phyloP scores from a whole-genome alignment of 2,888 invertebrate species.

The Sinodicranocentrus sp. region DNA sequence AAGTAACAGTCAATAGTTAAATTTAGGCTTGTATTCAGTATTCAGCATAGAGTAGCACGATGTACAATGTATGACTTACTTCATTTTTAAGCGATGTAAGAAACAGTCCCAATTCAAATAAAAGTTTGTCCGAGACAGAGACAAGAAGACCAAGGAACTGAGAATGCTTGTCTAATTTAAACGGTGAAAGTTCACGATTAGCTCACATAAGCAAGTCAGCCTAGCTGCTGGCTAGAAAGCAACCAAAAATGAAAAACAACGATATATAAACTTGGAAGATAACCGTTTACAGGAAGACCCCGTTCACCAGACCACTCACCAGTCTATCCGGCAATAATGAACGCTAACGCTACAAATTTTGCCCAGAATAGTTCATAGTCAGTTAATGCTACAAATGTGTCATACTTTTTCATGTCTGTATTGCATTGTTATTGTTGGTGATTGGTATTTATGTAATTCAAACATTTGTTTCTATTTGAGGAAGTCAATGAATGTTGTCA shows the following conservation, averaged over 20 bases:
- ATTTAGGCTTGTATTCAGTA: neutral
- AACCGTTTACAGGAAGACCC: too few species aligned
- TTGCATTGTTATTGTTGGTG: too few species aligned
- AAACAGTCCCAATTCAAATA: neutral
- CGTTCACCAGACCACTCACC: too few species aligned
- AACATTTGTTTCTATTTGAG: too few species aligned
- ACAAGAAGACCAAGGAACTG: neutral
- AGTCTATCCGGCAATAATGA: too few species aligned
- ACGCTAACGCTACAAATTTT: too few species aligned
- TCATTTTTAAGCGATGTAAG: constrained; percentile 1
- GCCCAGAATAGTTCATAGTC: too few species aligned
- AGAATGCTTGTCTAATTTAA: neutral
- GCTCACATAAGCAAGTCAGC: neutral
- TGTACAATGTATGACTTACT: constrained; percentile 7
- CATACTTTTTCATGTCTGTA: too few species aligned
- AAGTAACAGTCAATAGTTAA: neutral
- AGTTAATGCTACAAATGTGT: too few species aligned
- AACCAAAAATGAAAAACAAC: neutral
- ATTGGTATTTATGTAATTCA: too few species aligned
- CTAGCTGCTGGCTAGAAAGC: neutral
- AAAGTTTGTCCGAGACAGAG: neutral
- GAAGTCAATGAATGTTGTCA: too few species aligned
- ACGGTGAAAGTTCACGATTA: neutral
- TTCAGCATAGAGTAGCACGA: neutral
- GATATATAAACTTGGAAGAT: too few species aligned